A percentile compares a stretch with the other conserved stretches of the same genome.
Conservation (phyloP, 2,888 invertebrate species). For the Drosophila sordidula region DNA sequence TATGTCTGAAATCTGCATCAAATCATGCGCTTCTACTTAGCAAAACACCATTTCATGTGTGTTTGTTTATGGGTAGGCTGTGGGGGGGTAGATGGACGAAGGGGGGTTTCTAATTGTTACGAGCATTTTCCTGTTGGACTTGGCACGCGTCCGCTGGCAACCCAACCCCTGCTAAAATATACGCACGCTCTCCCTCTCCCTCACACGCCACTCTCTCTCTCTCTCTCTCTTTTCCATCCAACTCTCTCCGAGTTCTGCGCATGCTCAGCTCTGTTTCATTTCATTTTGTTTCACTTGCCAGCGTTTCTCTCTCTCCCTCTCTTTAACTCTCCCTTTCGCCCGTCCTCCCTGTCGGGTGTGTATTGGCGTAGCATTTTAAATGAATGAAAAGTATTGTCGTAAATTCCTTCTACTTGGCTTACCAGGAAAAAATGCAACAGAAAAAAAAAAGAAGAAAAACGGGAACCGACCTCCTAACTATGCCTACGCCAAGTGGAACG, state of each 20-base stretch:
- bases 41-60: constrained; percentile 21
- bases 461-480: constrained; percentile 13
- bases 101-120: constrained; percentile 57
- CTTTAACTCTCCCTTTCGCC: background rate
- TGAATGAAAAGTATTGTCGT: constrained; percentile 80
- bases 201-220: background rate
- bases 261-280: constrained; percentile 41
- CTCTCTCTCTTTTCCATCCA: background rate
- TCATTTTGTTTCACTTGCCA: constrained; percentile 28
- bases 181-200: constrained; percentile 1
- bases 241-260: constrained; percentile 37
- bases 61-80: background rate
- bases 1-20: constrained; percentile 43
- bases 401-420: constrained; percentile 59
- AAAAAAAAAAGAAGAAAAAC: constrained; percentile 9
- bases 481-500: constrained; percentile 64
- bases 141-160: constrained; percentile 45
- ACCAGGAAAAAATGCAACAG: constrained; percentile 12
- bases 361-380: constrained; percentile 76
- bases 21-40: constrained; percentile 58
- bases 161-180: constrained; percentile 48
- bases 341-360: constrained; percentile 25
- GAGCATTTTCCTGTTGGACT: constrained; percentile 73
- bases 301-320: constrained; percentile 5
- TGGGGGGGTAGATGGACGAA: too few relatives aligned